Percentiles rank a stretch among this genome's conserved stretches.
These are phyloP conservation scores for Telmatochromis bifrenatus DNA, from an alignment of 2,113 vertebrate genomes.

Conservation along the genomic window DNA sequence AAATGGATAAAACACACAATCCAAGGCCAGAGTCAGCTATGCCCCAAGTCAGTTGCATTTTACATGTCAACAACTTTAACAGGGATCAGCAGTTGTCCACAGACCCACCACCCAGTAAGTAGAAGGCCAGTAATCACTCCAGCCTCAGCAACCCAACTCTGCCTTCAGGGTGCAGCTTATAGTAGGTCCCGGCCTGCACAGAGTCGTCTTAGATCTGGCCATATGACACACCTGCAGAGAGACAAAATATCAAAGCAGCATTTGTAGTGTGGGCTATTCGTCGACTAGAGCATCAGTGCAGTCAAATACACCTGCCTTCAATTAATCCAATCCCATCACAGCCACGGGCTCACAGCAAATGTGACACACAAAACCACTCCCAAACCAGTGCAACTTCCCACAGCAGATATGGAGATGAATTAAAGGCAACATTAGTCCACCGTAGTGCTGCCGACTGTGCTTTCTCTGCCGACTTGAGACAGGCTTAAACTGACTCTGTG, in stretches of 20 bases:
- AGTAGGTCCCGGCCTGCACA: accelerated
- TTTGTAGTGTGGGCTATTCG: background rate
- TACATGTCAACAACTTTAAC: background rate
- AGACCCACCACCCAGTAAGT: accelerated
- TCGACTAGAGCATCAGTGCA: background rate
- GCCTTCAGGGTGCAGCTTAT: background rate
- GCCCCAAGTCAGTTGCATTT: background rate
- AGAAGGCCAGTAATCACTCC: background rate
- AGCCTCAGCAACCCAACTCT: background rate
- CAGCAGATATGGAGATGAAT: background rate
- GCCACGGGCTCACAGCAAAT: background rate
- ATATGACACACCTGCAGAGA: background rate
- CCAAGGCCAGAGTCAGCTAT: background rate
- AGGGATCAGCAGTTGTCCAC: background rate
- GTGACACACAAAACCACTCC: background rate
- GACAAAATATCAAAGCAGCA: background rate
- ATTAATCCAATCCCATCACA: background rate
- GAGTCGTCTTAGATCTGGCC: background rate
- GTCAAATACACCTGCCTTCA: background rate
- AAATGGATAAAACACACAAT: background rate
- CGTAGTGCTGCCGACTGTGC: background rate
- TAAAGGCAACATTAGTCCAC: background rate
- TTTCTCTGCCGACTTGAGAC: background rate
- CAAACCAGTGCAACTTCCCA: background rate
- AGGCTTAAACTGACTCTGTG: background rate